Evolutionary conservation across 2,888 invertebrate species (phyloP), one percentile per base, ranked within the genome.

Genomic region (Parnassius glacialis): DNA sequence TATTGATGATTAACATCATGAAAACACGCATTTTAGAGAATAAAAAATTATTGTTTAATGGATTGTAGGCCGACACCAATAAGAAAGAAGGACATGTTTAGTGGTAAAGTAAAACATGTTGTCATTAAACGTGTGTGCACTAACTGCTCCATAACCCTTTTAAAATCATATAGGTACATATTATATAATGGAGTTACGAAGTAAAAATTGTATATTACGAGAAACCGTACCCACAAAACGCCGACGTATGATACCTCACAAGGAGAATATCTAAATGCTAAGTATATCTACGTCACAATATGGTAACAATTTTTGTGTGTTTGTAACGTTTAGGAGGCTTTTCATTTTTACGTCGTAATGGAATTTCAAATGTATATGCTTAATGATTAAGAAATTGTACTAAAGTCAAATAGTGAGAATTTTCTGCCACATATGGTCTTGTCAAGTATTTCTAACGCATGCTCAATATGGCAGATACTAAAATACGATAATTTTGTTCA

Each of bases 211-310:
- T 34, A 34, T 34, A 34, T 54, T 20, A 34, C 42, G 51, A 45
- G 57, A 50, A n/a, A 45, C 12, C 61, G 59, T 52, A 59, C 70
- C 43, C 60, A 70, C 53, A 52, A 34, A 58, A 62, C 54, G 45
- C 51, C 58, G 70, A 80, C 78, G 80, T 83, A 81, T 79, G 70
- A 72, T 74, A 66, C 65, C 71, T 67, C 73, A 69, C 68, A 69
- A 71, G 77, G 75, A 81, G 79, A 85, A 85, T 84, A 87, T 87
- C 85, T 87, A 87, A 83, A 87, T 87, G 87, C 85, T 84, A 87
- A 87, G n/a, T 87, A 83, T 76, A 76, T 82, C 78, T 72, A 71
- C 78, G 81, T 81, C 81, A 80, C 68, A 66, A 67, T 68, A 74
- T 73, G 70, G 73, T 67, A 68, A 67, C 72, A 72, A 76, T 74